A percentile compares a stretch with the other conserved stretches of the same genome.
Evolutionary conservation across 2,888 invertebrate species (phyloP).

Genomic region (Leptura quadrifasciata): DNA sequence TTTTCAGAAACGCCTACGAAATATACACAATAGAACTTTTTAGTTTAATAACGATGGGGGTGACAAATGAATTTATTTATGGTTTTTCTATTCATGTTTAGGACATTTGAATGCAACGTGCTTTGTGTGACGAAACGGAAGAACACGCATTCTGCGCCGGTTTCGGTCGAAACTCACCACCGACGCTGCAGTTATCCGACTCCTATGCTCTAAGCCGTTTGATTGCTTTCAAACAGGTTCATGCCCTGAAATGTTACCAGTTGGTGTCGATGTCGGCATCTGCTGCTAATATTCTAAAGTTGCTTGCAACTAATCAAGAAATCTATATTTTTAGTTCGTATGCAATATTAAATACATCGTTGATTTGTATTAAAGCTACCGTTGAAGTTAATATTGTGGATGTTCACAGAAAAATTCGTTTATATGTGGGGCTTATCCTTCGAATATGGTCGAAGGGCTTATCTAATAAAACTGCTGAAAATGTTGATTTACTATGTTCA

Average conservation of each 20-base stretch:
- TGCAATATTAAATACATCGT: not conserved
- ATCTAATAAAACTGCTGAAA: too few relatives aligned
- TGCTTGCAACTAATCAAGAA: not conserved
- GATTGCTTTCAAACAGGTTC: slow-evolving; percentile 61
- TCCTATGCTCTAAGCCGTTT: slow-evolving; percentile 61
- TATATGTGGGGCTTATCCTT: too few relatives aligned
- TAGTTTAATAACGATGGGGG: slow-evolving; percentile 4
- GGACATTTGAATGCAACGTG: slow-evolving; percentile 33
- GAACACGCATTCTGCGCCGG: slow-evolving; percentile 56
- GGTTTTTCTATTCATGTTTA: slow-evolving; percentile 29
- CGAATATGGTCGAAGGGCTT: too few relatives aligned
- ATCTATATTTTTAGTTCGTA: not conserved
- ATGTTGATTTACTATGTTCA: too few relatives aligned
- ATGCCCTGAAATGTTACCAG: not conserved
- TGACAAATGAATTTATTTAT: slow-evolving; percentile 16
- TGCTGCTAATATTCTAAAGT: not conserved
- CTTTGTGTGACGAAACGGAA: slow-evolving; percentile 46
- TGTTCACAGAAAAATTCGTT: too few relatives aligned
- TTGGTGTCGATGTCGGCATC: not conserved
- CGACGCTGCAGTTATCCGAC: slow-evolving; percentile 61
- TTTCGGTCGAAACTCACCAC: slow-evolving; percentile 57
- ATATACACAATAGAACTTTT: slow-evolving; percentile 1
- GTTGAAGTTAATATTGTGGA: too few relatives aligned
- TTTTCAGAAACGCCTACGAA: slow-evolving; percentile 38
- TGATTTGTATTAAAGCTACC: too few relatives aligned